Evolutionary conservation across 1,140 invertebrate genomes (phyloP), one percentile per base, ranked within the genome.

Genomic region (Pseudomyrmex flavicornis): DNA sequence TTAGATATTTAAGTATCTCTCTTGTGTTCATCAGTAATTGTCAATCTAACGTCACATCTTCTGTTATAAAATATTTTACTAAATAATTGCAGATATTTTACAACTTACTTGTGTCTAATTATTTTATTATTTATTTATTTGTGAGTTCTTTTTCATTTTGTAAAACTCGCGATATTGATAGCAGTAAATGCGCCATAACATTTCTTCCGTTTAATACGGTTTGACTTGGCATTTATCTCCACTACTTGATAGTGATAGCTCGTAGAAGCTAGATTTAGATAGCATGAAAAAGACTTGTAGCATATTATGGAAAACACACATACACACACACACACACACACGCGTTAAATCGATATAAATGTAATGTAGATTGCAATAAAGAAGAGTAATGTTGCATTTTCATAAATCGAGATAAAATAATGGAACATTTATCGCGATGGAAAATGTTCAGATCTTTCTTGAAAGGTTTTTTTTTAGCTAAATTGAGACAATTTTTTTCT

Each of bases 211-310:
- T 65, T 61, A 44, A 80, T 80, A 80, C 48, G 54, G 54, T 59
- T 15, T 46, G 76, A 80, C 54, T 61, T 70, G 58, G 15, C 66
- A 59, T 80, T 59, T 80, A 80, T 80, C 76, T 80, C 72, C 76
- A 70, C 76, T 80, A 80, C 54, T 80, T 80, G 66, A 70, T 80
- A 80, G 76, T 70, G 35, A 0, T 54, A 70, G 54, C 76, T 48
- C 54, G 54, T 80, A 80, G 66, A 15, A 80, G 54, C 54, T 80
- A 70, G 44, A 80, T 80, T 80, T 70, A 70, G 76, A 70, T 79
- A 79, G 20, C 48, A n/a, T 22, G 22, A 15, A 12, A 50, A n/a
- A 59, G 76, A 61, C 15, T 10, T 20, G 66, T 59, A 70, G 70
- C 56, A 48, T 80, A 80, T 70, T 46, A 44, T 12, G 15, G 26